A percentile compares a stretch with the other conserved stretches of the same genome.
Conservation (phyloP, 2,888 invertebrate species). For the Pinctada fucata region DNA sequence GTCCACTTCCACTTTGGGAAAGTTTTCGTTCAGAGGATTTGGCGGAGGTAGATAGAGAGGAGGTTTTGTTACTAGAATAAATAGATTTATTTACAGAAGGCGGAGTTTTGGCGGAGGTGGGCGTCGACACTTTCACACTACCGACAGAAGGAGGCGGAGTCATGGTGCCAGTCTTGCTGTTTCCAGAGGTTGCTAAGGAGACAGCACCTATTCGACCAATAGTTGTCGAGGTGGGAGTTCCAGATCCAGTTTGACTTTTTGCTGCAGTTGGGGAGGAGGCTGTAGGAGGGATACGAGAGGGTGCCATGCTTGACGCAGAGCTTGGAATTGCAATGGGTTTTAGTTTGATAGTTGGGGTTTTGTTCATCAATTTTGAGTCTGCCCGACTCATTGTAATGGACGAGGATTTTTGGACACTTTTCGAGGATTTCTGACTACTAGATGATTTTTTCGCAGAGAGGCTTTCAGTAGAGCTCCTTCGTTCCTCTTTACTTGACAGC, state of each 20-base stretch:
- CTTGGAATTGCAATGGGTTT: slow-evolving; percentile 84
- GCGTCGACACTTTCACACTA: slow-evolving; percentile 18
- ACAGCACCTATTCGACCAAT: slow-evolving; percentile 58
- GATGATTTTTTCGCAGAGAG: slow-evolving; percentile 41
- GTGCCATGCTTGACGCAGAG: slow-evolving; percentile 38
- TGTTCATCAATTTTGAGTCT: slow-evolving; percentile 66
- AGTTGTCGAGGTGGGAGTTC: slow-evolving; percentile 57
- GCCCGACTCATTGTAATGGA: slow-evolving; percentile 54
- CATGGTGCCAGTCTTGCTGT: slow-evolving; percentile 20
- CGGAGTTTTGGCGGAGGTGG: slow-evolving; percentile 30
- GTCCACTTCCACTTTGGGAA: slow-evolving; percentile 25
- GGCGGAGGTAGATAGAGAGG: slow-evolving; percentile 26
- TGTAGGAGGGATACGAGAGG: slow-evolving; percentile 28
- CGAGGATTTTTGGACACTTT: slow-evolving; percentile 42
- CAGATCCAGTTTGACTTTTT: slow-evolving; percentile 14
- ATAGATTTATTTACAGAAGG: slow-evolving; percentile 26
- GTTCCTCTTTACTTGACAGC: slow-evolving; percentile 27
- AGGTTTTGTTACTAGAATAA: slow-evolving; percentile 26
- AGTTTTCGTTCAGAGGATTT: slow-evolving; percentile 33
- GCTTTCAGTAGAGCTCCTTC: slow-evolving; percentile 28
- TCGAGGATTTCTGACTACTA: slow-evolving; percentile 50
- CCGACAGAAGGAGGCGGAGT: slow-evolving; percentile 17
- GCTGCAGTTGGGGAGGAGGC: slow-evolving; percentile 33
- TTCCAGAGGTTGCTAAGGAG: slow-evolving; percentile 55
- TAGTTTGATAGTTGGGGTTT: slow-evolving; percentile 71